phyloP scores from a whole-genome alignment of 2,888 invertebrate genomes.

The Dyspetes luteomarginatus region DNA sequence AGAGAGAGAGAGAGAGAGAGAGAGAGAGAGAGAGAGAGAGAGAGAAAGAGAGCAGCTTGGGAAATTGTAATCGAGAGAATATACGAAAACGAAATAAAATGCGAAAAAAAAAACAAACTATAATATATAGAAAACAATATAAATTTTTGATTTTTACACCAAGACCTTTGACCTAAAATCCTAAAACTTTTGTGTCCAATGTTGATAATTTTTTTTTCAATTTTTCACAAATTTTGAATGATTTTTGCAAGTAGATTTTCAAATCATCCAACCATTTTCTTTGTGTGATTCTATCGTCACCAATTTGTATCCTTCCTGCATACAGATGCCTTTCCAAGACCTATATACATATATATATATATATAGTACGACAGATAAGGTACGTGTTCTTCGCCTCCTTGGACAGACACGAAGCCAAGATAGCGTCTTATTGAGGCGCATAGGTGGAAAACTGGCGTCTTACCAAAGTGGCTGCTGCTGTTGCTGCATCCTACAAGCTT shows the following conservation, averaged over 20 bases:
- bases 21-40: no score
- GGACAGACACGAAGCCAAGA: conserved; percentile 22
- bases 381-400: conserved; percentile 35
- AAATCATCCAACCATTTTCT: background rate
- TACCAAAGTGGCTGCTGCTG: conserved; percentile 47
- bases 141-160: no score
- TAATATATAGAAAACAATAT: no score
- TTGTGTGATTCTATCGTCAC: background rate
- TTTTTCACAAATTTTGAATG: background rate
- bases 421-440: conserved; percentile 17
- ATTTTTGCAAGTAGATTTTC: background rate
- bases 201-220: no score
- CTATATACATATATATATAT: conserved; percentile 5
- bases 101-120: no score
- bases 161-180: no score
- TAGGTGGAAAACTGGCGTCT: conserved; percentile 56
- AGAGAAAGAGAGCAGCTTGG: no score
- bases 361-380: conserved; percentile 6
- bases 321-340: background rate
- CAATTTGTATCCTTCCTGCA: background rate
- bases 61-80: no score
- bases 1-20: no score
- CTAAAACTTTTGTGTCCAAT: no score
- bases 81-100: no score
- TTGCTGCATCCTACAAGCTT: background rate